Percentiles rank a stretch among this genome's conserved stretches.
These are phyloP conservation scores for Cossypha dichroa DNA, from an alignment of 2,797 vertebrate genomes.

Conservation along the genomic window DNA sequence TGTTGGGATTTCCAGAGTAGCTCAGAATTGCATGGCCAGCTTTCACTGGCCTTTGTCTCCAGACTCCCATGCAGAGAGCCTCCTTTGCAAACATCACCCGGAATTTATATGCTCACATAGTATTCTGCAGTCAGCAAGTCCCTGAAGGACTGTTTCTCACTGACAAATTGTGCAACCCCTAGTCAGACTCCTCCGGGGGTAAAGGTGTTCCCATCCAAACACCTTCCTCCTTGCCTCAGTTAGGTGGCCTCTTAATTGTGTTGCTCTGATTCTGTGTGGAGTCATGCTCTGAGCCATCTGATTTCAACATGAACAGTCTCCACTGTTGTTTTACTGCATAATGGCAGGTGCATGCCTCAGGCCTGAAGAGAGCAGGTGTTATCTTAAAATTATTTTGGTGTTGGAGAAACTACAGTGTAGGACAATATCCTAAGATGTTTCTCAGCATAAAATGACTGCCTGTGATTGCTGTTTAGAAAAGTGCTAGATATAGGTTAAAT, in stretches of 20 bases:
- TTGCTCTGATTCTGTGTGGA: neutral
- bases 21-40: neutral
- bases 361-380: neutral
- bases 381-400: neutral
- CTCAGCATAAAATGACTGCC: neutral
- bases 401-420: neutral
- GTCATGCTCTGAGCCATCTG: neutral
- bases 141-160: neutral
- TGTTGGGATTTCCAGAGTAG: neutral
- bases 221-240: neutral
- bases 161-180: neutral
- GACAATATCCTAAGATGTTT: neutral
- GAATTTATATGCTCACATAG: neutral
- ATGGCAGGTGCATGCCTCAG: neutral
- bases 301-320: neutral
- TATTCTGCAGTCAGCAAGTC: neutral
- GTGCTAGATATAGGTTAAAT: neutral
- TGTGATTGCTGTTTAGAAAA: neutral
- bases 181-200: neutral
- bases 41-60: neutral
- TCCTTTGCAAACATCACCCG: fast-evolving
- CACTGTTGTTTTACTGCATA: neutral
- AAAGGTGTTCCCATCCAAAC: neutral
- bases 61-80: fast-evolving
- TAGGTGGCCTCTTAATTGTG: fast-evolving